Base-by-base conservation (phyloP, 2,113 vertebrate species). In the Cephalophus harveyi region DNA sequence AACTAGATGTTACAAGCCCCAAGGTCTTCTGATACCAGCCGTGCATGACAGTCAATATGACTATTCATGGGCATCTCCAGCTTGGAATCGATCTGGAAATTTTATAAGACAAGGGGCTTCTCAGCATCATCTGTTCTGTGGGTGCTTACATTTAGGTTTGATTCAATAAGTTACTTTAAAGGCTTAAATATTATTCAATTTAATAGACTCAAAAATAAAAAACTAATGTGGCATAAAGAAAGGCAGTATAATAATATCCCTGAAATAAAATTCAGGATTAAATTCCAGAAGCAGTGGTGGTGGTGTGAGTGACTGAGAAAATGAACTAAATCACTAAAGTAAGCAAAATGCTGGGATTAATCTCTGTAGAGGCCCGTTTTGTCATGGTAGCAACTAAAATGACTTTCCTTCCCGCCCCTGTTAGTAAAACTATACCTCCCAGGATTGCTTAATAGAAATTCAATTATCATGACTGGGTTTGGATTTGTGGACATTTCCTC, bases 401-500 rank as follows among this genome's bases (percentile, higher is more conserved):
- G 52, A n/a, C 40, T 87, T 85, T 71, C 88, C 78, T 95, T 95
- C 64, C 30, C 11, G 19, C 28, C 43, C 67, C 67, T 94, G 52
- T 85, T 93, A 60, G 48, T 94, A 85, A 96, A 92, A 57, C 59
- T 48, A 21, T 87, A 83, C 71, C 54, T 93, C 81, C 83, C 84
- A 97, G 81, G 33, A 91, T 33, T 74, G 46, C 64, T 88, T 96
- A 95, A 97, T 86, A 96, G 92, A 96, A 96, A 98, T 96, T 96
- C 83, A 96, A 85, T 97, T 33, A 97, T 48, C 57, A 71, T 81
- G 87, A 95, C 30, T 89, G 79, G 95, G 57, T 95, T 93, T 94
- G 81, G 83, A 87, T 94, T 94, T 94, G 60, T 79, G 94, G 95
- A 95, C 67, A 93, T 97, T 98, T 97, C 79, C 50, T 96, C 97